phyloP scores from a whole-genome alignment of 2,888 invertebrate genomes.

The Oligia fasciuncula region DNA sequence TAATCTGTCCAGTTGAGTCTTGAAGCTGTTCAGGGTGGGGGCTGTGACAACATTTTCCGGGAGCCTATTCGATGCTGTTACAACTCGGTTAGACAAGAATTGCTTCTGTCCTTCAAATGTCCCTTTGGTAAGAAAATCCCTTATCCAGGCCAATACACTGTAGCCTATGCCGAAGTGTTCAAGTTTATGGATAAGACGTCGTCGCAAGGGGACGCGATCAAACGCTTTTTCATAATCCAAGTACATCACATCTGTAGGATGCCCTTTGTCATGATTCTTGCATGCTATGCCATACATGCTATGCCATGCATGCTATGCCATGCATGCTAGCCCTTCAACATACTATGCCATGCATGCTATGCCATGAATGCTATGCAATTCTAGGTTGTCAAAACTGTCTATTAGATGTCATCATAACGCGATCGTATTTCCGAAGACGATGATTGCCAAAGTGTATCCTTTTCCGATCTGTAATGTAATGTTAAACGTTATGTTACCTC shows the following conservation, averaged over 20 bases:
- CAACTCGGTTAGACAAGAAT: too few relatives aligned
- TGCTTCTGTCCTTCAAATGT: too few relatives aligned
- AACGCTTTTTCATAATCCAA: background rate
- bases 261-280: background rate
- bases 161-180: background rate
- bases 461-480: background rate
- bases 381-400: background rate
- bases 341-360: too few relatives aligned
- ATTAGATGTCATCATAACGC: background rate
- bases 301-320: too few relatives aligned
- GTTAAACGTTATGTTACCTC: slow-evolving; percentile 68
- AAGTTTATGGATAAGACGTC: background rate
- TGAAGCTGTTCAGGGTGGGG: too few relatives aligned
- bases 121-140: background rate
- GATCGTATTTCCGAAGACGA: background rate
- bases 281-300: too few relatives aligned
- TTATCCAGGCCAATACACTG: background rate
- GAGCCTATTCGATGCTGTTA: too few relatives aligned
- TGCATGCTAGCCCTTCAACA: too few relatives aligned
- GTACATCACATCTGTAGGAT: background rate
- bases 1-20: too few relatives aligned
- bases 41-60: too few relatives aligned
- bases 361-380: too few relatives aligned
- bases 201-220: too few relatives aligned
- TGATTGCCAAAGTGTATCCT: background rate